Base-by-base conservation (phyloP, 1,140 invertebrate genomes). In the Polyergus mexicanus region DNA sequence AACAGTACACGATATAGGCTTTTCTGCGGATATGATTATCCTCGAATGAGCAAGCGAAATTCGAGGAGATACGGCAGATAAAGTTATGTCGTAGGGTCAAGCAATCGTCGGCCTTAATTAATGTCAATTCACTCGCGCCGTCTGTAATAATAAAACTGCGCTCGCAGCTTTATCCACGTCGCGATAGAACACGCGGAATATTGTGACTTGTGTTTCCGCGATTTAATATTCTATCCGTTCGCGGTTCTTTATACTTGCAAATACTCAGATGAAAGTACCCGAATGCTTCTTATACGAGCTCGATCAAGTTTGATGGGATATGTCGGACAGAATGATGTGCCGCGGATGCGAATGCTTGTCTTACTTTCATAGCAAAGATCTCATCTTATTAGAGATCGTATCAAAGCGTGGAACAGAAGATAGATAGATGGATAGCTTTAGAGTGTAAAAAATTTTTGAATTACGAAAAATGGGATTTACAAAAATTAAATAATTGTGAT, bases 91-190 rank as follows among this genome's bases (percentile, higher is more conserved):
- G 22, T 8, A 44, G 22, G 83, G 75, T 88, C 86, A 35, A 25
- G 62, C 60, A 75, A 85, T 88, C 85, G 4, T 8, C 35, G 6
- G 13, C 8, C 25, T 88, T 66, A 75, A 85, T 75, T 58, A 85
- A 56, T 35, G 58, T 56, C 56, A 56, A 16, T n/a, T 71, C 47
- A 65, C 22, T 32, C 71, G 32, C 54, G 32, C 2, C 25, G 28
- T n/a, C 11, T 7, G 38, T 60, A 56, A 44, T 44, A 11, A 72
- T 38, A 22, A 71, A 22, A 56, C 28, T 38, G 28, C 5, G 11
- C 19, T 74, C 51, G 32, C 10, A 4, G 10, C 22, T 78, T 68
- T 78, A 44, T 56, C 8, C 13, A n/a, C 54, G 35, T 76, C 22
- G 19, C 28, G 25, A 28, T 32, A 19, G 13, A 28, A 16, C 16